Evolutionary conservation across 2,113 vertebrate species (phyloP).

Genomic region (Nipponia nippon): DNA sequence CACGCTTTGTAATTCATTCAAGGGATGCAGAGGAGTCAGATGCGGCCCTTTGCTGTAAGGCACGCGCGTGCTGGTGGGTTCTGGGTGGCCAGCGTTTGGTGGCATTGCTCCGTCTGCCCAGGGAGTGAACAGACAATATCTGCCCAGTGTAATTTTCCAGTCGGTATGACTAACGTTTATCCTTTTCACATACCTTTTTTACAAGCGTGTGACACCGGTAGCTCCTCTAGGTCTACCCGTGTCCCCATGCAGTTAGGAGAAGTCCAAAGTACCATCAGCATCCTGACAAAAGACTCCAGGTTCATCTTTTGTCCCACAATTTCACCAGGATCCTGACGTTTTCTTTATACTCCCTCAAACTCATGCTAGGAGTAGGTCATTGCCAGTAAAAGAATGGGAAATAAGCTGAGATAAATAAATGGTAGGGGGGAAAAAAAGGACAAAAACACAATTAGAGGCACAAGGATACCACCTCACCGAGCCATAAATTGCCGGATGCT

Average conservation of each 20-base stretch:
- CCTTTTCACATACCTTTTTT: background rate
- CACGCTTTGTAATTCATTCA: accelerated
- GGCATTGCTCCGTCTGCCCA: background rate
- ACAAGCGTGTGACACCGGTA: accelerated
- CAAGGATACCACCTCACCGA: background rate
- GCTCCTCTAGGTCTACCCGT: background rate
- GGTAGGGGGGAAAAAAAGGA: background rate
- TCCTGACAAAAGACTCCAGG: background rate
- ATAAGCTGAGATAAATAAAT: background rate
- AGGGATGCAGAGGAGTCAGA: background rate
- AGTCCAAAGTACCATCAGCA: background rate
- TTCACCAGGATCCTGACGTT: background rate
- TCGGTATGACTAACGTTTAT: background rate
- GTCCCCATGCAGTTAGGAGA: no score
- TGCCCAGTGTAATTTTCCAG: background rate
- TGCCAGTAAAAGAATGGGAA: background rate
- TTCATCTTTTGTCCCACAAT: background rate
- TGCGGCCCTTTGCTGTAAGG: background rate
- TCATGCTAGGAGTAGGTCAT: background rate
- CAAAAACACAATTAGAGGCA: background rate
- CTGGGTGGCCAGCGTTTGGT: accelerated
- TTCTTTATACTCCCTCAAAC: background rate
- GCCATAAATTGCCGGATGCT: background rate
- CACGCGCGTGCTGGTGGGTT: background rate
- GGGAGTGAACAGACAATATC: accelerated